Evolutionary conservation across 2,797 vertebrate genomes (phyloP).

Genomic region (Menidia menidia): DNA sequence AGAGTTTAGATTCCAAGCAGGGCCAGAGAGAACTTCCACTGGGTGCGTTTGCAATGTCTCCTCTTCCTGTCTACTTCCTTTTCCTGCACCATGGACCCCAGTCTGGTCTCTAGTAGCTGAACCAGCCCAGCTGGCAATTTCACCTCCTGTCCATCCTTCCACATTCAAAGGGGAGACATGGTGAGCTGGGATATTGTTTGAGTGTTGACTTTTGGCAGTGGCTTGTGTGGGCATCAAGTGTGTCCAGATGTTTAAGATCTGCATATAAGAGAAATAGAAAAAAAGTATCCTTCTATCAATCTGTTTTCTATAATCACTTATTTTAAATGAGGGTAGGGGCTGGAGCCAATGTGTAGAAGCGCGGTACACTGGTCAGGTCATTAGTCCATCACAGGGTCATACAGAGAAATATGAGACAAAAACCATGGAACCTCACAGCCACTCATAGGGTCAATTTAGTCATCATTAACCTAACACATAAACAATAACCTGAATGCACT

Average conservation of each 20-base stretch:
- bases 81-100: slow-evolving; percentile 1
- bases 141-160: slow-evolving; percentile 32
- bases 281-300: too few species aligned
- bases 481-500: too few species aligned
- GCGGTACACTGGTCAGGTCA: too few species aligned
- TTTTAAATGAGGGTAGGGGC: too few species aligned
- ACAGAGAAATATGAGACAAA: too few species aligned
- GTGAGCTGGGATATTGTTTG: slow-evolving; percentile 36
- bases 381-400: too few species aligned
- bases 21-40: slow-evolving; percentile 63
- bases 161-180: slow-evolving; percentile 46
- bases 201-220: slow-evolving; percentile 10
- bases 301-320: too few species aligned
- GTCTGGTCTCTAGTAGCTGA: slow-evolving; percentile 19
- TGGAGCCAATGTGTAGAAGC: too few species aligned
- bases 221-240: slow-evolving; percentile 11
- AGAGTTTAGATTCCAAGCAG: slow-evolving; percentile 74
- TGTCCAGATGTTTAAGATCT: slow-evolving; percentile 31
- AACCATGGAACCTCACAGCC: too few species aligned
- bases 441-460: too few species aligned
- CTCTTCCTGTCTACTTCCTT: slow-evolving; percentile 52
- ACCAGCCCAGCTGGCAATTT: slow-evolving; percentile 5
- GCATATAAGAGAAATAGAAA: slow-evolving; percentile 23
- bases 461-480: too few species aligned
- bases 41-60: slow-evolving; percentile 50